phyloP scores from a whole-genome alignment of 2,888 invertebrate genomes.

The Uropetala carovei region DNA sequence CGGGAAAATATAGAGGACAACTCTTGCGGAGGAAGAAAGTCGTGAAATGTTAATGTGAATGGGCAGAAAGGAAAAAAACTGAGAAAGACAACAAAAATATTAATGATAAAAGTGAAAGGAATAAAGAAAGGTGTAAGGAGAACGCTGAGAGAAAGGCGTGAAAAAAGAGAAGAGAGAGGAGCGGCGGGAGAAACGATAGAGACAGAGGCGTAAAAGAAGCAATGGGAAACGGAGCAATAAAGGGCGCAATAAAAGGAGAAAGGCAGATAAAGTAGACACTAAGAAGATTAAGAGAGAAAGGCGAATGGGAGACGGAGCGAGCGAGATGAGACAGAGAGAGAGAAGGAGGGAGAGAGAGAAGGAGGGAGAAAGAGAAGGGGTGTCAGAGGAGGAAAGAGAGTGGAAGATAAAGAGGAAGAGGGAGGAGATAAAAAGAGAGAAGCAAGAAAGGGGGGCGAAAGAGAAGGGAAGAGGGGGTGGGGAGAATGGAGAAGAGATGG shows the following conservation, averaged over 20 bases:
- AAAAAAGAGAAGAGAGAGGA: not conserved
- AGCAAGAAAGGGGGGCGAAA: not conserved
- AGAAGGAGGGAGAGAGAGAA: not conserved
- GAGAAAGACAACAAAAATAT: no score
- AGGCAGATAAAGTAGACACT: not conserved
- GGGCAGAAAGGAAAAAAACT: not conserved
- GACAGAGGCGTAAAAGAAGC: not conserved
- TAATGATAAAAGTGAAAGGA: not conserved
- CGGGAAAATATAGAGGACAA: no score
- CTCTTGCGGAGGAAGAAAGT: not conserved
- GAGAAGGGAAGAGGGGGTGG: not conserved
- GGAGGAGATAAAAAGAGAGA: conserved; percentile 13
- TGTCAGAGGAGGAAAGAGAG: not conserved
- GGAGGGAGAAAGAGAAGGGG: not conserved
- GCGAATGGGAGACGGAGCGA: not conserved
- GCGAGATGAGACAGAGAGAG: not conserved
- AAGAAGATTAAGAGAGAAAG: not conserved
- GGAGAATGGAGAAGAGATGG: not conserved
- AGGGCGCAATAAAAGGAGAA: not conserved
- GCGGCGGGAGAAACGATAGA: not conserved
- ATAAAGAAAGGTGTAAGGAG: no score
- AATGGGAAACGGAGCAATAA: no score
- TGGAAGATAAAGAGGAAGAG: not conserved
- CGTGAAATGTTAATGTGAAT: not conserved
- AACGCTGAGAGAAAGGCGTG: not conserved